Evolutionary conservation across 1,140 invertebrate species (phyloP), one percentile per base, ranked within the genome.

Genomic region (Neodiprion pinetum): DNA sequence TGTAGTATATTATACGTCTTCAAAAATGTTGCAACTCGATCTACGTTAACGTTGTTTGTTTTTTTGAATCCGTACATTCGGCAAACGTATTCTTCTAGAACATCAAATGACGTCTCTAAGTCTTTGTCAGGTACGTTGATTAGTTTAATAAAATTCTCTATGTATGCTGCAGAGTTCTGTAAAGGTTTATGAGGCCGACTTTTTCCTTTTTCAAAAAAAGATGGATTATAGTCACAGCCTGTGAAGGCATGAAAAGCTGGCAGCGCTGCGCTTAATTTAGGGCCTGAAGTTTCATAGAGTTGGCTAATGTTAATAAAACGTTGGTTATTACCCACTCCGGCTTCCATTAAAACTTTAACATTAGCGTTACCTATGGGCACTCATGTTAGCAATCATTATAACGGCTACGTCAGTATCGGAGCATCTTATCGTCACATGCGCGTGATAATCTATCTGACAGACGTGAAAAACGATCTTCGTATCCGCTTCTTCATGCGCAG

Each of bases 191-290:
- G 78, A 14, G 81, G 80, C 68, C 76, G 77, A 68, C 79, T 74
- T 78, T 84, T 83, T 50, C 77, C 83, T 80, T 78, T 84, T 11
- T 74, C 78, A 14, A 79, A 80, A 71, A 83, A 85, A 9, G 80
- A 76, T n/a, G 83, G 84, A 77, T 87, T 86, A 72, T 79, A 86
- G 73, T 86, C 82, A 73, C 84, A 88, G n/a, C 86, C 86, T 10
- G 84, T 88, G 0, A 88, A 74, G 9, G 85, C 86, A 77, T 88
- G 83, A 71, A 87, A 84, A 69, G 76, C 81, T 68, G 80, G 80
- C 68, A 87, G 79, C 40, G 70, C 74, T 75, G 23, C 14, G 74
- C 79, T 80, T 48, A 83, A 47, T 70, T 66, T 73, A n/a, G 40
- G 10, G 70, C 83, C 80, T 53, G 85, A 79, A 7, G 7, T 17